phyloP scores from a whole-genome alignment of 2,797 vertebrate species.

The Cossypha caffra region DNA sequence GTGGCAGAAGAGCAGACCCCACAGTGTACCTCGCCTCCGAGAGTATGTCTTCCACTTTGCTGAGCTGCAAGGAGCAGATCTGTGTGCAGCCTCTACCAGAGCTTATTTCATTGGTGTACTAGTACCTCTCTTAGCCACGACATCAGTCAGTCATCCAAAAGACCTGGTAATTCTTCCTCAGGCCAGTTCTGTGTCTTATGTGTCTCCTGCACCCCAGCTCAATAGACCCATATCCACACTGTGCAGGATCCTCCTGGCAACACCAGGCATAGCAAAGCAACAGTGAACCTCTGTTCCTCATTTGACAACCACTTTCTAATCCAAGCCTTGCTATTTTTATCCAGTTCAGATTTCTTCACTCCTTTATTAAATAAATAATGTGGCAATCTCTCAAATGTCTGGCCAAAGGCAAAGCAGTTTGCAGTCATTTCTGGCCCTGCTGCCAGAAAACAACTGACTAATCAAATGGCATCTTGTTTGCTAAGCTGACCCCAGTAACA shows the following conservation, averaged over 20 bases:
- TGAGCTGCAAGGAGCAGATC: neutral
- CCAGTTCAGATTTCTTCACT: slow-evolving; percentile 33
- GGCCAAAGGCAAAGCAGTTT: neutral
- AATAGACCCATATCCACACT: neutral
- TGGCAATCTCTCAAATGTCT: slow-evolving; percentile 15
- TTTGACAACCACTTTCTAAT: slow-evolving; percentile 21
- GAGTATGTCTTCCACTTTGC: neutral
- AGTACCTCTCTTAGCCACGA: neutral
- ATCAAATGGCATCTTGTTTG: neutral
- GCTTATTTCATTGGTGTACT: neutral
- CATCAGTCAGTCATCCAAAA: neutral
- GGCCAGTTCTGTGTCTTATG: neutral
- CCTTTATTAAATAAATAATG: slow-evolving; percentile 41
- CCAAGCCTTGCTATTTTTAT: slow-evolving; percentile 49
- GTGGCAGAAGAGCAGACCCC: neutral
- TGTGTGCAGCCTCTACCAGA: neutral
- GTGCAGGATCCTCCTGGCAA: neutral
- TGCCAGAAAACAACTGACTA: neutral
- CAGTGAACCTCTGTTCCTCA: slow-evolving; percentile 19
- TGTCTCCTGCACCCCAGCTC: neutral
- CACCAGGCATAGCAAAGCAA: neutral
- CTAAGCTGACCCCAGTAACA: neutral
- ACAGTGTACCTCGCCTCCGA: neutral
- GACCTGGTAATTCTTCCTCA: neutral
- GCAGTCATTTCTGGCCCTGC: neutral